These are phyloP conservation scores for Danio kyathit DNA, from an alignment of 2,797 vertebrate species.

Conservation along the genomic window DNA sequence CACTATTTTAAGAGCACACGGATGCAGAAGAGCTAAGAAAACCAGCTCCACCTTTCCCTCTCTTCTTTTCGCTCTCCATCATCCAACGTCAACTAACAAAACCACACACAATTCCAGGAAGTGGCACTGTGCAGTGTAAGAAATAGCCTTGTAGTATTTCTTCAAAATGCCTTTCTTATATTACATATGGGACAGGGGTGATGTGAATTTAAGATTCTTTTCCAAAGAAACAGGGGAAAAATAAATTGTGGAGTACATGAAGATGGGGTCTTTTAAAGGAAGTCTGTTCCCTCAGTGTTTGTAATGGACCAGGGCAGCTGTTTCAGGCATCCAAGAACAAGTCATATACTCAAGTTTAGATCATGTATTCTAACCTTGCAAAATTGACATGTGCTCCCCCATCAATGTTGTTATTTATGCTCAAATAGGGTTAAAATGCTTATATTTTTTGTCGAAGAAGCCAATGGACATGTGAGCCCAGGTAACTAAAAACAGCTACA, in stretches of 20 bases:
- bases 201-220: neutral
- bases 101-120: slow-evolving; percentile 66
- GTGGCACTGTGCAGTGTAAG: slow-evolving; percentile 46
- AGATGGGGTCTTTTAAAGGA: neutral
- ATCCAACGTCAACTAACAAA: slow-evolving; percentile 48
- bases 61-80: slow-evolving; percentile 49
- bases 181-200: neutral
- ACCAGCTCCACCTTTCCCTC: slow-evolving; percentile 61
- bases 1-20: slow-evolving; percentile 52
- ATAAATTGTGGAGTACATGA: neutral
- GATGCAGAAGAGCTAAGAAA: slow-evolving; percentile 56
- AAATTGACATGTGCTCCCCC: no score
- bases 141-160: slow-evolving; percentile 28
- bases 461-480: no score
- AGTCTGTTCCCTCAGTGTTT: no score
- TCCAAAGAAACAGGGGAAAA: neutral
- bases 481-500: no score
- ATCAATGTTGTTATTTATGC: no score
- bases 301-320: no score
- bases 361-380: no score
- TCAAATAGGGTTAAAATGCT: no score
- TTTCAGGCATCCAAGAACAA: no score
- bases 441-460: no score
- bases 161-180: neutral
- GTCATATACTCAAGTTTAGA: no score